A percentile compares a stretch with the other conserved stretches of the same genome.
These are phyloP conservation scores for Leptodactylus fuscus DNA, from an alignment of 2,113 vertebrate species.

Conservation along the genomic window DNA sequence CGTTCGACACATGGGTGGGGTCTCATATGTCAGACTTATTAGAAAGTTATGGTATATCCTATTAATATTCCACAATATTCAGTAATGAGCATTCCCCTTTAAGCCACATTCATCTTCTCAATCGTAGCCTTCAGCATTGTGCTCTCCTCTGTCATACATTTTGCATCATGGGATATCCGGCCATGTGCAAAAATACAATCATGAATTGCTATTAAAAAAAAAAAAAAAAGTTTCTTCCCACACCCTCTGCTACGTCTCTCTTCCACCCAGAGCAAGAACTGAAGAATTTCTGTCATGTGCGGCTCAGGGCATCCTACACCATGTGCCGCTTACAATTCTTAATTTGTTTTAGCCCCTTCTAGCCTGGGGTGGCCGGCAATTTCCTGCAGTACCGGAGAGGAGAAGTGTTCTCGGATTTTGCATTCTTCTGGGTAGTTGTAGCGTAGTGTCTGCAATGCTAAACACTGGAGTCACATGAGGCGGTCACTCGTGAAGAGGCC, in stretches of 20 bases:
- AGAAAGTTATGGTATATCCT: neutral
- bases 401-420: neutral
- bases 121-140: neutral
- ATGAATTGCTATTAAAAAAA: neutral
- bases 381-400: constrained; percentile 16
- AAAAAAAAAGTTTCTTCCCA: constrained; percentile 34
- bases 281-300: constrained; percentile 38
- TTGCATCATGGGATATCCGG: neutral
- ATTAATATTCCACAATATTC: neutral
- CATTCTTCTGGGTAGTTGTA: constrained; percentile 2
- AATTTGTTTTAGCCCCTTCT: constrained; percentile 11
- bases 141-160: neutral
- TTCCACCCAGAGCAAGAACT: neutral
- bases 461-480: constrained; percentile 48
- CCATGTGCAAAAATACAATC: neutral
- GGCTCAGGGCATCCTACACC: constrained; percentile 7
- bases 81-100: neutral
- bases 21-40: neutral
- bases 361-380: constrained; percentile 31
- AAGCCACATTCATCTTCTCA: neutral
- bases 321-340: constrained; percentile 27
- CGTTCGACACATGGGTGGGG: neutral
- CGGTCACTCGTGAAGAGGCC: constrained; percentile 1
- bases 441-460: constrained; percentile 13
- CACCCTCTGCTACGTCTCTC: constrained; percentile 5